Evolutionary conservation across 2,113 vertebrate species (phyloP), one percentile per base, ranked within the genome.

Genomic region (Malaclemys terrapin): DNA sequence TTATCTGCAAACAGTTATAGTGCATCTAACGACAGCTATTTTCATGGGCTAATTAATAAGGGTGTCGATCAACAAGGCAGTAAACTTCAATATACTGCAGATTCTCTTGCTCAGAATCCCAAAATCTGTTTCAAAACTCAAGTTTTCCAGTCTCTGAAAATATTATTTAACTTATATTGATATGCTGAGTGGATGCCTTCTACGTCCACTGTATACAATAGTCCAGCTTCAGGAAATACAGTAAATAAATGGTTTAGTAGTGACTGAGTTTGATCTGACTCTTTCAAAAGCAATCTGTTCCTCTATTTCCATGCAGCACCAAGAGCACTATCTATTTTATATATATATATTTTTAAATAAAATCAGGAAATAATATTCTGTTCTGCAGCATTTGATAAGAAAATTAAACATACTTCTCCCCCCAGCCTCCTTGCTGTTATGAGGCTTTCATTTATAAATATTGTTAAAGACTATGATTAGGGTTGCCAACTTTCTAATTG

Each of bases 11-110:
- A 75, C 57, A 89, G 87, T 84, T 87, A 78, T 83, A 78, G 85
- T 88, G 91, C 38, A 62, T 10, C 94, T 95, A 78, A 95, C 95
- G 94, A 95, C 90, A 95, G 95, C 97, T 97, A 94, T 47, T 87
- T 81, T 96, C 96, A 95, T 12, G 0, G 57, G 84, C 89, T 97
- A 95, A 96, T 97, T 96, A 96, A 93, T 92, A 91, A 85, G 19
- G 90, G 85, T 91, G 93, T 87, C 79, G 94, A 96, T 96, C 95
- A 97, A 65, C 47, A 82, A 92, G 45, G 85, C 57, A 96, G 95
- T 96, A 96, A 88, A 53, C 85, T 85, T 93, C 89, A 88, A 16
- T 59, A 45, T 62, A 92, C 84, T 95, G 88, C 81, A 95, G 85
- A 80, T 80, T 95, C 95, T 95, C n/a, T 38, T 72, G 78, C 85